Conservation (phyloP, 2,113 vertebrate genomes). For the Rhinichthys klamathensis region DNA sequence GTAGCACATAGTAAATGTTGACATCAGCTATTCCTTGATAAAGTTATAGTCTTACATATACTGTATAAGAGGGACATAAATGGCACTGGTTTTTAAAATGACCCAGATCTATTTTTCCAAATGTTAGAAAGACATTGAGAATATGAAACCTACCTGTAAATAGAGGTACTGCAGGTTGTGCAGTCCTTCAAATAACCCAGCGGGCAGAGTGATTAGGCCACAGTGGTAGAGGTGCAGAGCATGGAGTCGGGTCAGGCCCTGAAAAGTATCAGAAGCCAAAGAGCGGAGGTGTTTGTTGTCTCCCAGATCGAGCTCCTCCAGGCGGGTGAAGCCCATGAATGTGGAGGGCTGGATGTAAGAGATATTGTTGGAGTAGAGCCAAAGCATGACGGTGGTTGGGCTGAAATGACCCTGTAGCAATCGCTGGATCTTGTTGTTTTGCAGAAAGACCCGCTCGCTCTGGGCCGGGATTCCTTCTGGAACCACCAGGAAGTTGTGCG, state of each 20-base stretch:
- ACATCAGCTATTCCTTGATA: background rate
- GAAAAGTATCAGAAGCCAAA: conserved; percentile 91
- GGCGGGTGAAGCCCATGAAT: conserved; percentile 89
- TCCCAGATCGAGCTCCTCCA: conserved; percentile 97
- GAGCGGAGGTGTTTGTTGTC: conserved; percentile 90
- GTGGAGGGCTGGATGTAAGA: conserved; percentile 92
- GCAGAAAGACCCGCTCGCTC: conserved; percentile 94
- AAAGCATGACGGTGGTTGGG: conserved; percentile 89
- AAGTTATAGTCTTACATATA: background rate
- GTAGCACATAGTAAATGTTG: background rate
- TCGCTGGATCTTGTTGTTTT: conserved; percentile 94
- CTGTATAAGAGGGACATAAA: background rate
- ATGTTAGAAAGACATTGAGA: background rate
- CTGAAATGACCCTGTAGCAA: conserved; percentile 93
- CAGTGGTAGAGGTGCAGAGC: conserved; percentile 96
- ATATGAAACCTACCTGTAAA: conserved; percentile 79
- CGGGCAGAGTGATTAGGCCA: conserved; percentile 86
- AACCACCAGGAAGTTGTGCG: conserved; percentile 90
- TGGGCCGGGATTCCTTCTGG: conserved; percentile 92
- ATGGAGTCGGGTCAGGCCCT: conserved; percentile 87
- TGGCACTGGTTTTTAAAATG: too few relatives aligned
- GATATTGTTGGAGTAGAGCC: conserved; percentile 98
- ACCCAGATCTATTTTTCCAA: too few relatives aligned
- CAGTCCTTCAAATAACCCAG: conserved; percentile 87
- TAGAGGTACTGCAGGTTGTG: conserved; percentile 97